A percentile compares a stretch with the other conserved stretches of the same genome.
Conservation (phyloP, 2,888 invertebrate genomes). For the Protodeltote pygarga region DNA sequence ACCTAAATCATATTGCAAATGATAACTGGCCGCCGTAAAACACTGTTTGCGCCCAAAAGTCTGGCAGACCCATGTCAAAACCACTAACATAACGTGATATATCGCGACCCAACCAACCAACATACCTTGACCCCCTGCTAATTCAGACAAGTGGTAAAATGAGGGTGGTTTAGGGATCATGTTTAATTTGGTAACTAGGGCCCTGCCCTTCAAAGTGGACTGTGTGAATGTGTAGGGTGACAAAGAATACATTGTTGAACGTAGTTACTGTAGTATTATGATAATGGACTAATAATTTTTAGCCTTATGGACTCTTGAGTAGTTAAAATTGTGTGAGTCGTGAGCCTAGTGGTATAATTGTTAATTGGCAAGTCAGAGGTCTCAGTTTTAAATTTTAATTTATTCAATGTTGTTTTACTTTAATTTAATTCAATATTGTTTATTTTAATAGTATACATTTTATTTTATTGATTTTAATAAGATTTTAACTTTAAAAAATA, state of each 20-base stretch:
- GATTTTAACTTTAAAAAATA: too few species aligned
- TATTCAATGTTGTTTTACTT: too few species aligned
- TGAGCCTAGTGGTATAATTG: too few species aligned
- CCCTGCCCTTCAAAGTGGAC: constrained; percentile 23
- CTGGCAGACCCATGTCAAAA: constrained; percentile 64
- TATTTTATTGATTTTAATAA: too few species aligned
- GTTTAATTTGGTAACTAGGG: constrained; percentile 23
- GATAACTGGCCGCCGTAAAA: constrained; percentile 41
- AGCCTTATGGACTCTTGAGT: too few species aligned
- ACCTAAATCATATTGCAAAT: constrained; percentile 50
- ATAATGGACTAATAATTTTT: too few species aligned
- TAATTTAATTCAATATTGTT: too few species aligned
- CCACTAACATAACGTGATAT: constrained; percentile 68
- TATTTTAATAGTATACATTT: too few species aligned
- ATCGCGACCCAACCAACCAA: constrained; percentile 52
- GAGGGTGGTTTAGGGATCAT: constrained; percentile 22
- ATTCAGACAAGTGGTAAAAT: constrained; percentile 23
- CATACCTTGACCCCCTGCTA: constrained; percentile 32
- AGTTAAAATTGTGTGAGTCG: too few species aligned
- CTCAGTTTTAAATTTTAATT: too few species aligned
- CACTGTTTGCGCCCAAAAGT: constrained; percentile 47
- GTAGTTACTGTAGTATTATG: neutral
- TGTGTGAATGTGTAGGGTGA: constrained; percentile 15
- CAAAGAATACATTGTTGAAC: constrained; percentile 23
- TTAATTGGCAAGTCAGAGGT: too few species aligned